Evolutionary conservation across 2,888 invertebrate species (phyloP), one percentile per base, ranked within the genome.

Genomic region (Hedychridium roseum): DNA sequence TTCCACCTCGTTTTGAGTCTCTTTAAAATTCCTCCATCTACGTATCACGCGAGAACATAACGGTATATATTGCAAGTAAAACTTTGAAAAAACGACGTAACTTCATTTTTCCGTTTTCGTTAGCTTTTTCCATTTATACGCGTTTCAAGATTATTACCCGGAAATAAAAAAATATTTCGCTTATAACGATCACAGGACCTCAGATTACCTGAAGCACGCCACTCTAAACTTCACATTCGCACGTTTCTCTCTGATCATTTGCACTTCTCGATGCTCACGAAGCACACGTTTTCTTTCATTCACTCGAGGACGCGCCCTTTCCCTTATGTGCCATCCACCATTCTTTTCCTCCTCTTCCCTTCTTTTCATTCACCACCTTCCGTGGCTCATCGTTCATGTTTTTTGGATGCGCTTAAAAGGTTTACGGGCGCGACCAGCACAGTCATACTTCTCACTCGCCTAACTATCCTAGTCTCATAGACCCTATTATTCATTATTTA

Each of bases 151-250:
- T 62, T 57, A 48, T 20, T 68, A 74, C 73, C 69, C 72, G 70
- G 76, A 77, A 78, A 78, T 78, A 78, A 78, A 78, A 78, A 78
- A 78, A 78, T 76, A 77, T 77, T 75, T 77, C 73, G 75, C 74
- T 76, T 76, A 76, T 78, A 78, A 78, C 76, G 77, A 79, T 79
- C 78, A 78, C 78, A 78, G 78, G 76, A 76, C 78, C 78, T 79
- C 78, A 74, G 78, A 79, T 78, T 76, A 78, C 71, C 73, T 73
- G 76, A 77, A 73, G 71, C 76, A 71, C 71, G 71, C 73, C 66
- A 70, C 57, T 64, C 71, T 69, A 65, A 66, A 57, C 64, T 54
- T 57, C 68, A 57, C 59, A 46, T 50, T 48, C 42, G 50, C 54
- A 42, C 37, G 9, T 42, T 48, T 41, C 41, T 27, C 50, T 50